phyloP scores from a whole-genome alignment of 2,888 invertebrate species.

The Sycophila texana region DNA sequence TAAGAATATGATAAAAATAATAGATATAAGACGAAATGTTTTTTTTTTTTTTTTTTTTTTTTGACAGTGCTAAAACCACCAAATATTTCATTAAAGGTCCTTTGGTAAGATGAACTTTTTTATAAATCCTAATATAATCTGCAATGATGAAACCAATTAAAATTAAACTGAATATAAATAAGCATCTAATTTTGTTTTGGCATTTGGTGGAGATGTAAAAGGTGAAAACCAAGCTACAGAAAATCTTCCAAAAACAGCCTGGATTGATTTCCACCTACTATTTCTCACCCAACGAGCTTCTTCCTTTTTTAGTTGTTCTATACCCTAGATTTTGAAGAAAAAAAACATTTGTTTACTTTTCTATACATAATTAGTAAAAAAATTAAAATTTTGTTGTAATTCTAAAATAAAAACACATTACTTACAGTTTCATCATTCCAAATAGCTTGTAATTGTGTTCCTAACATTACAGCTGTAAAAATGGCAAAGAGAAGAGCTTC shows the following conservation, averaged over 20 bases:
- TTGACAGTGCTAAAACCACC: slow-evolving; percentile 23
- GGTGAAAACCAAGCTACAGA: slow-evolving; percentile 97
- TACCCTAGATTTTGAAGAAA: slow-evolving; percentile 82
- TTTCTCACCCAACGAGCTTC: slow-evolving; percentile 94
- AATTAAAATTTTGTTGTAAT: no score
- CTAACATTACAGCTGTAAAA: slow-evolving; percentile 98
- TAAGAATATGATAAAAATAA: no score
- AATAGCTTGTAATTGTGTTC: slow-evolving; percentile 96
- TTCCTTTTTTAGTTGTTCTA: slow-evolving; percentile 97
- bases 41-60: no score
- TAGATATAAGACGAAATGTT: background rate
- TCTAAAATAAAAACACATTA: slow-evolving; percentile 28
- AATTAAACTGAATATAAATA: slow-evolving; percentile 90
- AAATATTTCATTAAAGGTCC: slow-evolving; percentile 5
- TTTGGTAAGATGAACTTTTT: background rate
- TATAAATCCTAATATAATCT: slow-evolving; percentile 7
- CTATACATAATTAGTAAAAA: no score
- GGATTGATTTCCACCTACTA: slow-evolving; percentile 95
- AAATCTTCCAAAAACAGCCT: slow-evolving; percentile 97
- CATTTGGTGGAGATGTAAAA: slow-evolving; percentile 88
- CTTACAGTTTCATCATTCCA: slow-evolving; percentile 97
- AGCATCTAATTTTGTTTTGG: slow-evolving; percentile 86
- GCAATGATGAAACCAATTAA: background rate
- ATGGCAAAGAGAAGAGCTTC: slow-evolving; percentile 97
- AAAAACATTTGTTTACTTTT: no score